Evolutionary conservation across 2,888 invertebrate species (phyloP).

Genomic region (Acronicta psi): DNA sequence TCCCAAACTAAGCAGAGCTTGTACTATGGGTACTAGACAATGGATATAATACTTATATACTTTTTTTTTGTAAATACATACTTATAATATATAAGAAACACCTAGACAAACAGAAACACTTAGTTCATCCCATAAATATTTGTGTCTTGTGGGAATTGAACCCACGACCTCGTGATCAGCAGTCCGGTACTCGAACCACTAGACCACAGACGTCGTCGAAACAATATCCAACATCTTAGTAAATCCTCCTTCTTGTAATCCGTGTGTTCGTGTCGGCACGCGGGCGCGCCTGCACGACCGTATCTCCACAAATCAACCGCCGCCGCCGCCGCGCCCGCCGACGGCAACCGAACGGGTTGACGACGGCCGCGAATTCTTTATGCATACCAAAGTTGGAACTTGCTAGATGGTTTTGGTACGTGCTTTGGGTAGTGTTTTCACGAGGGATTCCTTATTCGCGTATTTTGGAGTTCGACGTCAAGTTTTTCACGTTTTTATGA

Average conservation of each 20-base stretch:
- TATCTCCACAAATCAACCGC: constrained; percentile 72
- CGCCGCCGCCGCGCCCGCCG: constrained; percentile 32
- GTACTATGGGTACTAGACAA: too few relatives aligned
- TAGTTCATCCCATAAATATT: too few relatives aligned
- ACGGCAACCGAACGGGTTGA: constrained; percentile 52
- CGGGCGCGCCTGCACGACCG: constrained; percentile 53
- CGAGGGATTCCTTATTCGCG: background rate
- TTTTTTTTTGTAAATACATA: too few relatives aligned
- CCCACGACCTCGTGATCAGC: too few relatives aligned
- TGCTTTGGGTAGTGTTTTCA: constrained; percentile 39
- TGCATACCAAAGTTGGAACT: constrained; percentile 60
- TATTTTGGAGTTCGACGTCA: background rate
- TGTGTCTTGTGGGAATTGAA: too few relatives aligned
- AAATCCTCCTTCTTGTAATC: constrained; percentile 44
- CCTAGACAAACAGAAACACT: too few relatives aligned
- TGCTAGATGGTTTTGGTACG: constrained; percentile 65
- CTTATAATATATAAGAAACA: too few relatives aligned
- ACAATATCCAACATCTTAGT: constrained; percentile 37
- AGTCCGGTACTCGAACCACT: too few relatives aligned
- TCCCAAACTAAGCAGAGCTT: too few relatives aligned
- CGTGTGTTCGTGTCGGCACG: constrained; percentile 66
- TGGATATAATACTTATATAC: too few relatives aligned
- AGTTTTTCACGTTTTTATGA: background rate
- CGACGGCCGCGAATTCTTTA: constrained; percentile 60
- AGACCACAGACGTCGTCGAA: too few relatives aligned